Conservation (phyloP, 2,113 vertebrate species). For the Amphiprion ocellaris region DNA sequence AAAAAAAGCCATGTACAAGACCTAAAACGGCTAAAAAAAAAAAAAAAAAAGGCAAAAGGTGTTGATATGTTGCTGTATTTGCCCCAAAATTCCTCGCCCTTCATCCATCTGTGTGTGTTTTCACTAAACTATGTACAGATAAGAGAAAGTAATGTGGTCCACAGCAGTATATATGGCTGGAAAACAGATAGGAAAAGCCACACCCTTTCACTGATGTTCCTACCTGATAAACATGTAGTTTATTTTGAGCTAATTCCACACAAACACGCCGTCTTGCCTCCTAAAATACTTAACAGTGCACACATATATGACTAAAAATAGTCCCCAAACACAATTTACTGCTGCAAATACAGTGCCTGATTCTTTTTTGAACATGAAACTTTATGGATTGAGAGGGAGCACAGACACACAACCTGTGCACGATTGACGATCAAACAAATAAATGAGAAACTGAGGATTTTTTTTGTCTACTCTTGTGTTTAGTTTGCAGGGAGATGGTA, state of each 20-base stretch:
- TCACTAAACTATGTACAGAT: neutral
- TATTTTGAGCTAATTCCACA: conserved; percentile 18
- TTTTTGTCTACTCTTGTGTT: conserved; percentile 31
- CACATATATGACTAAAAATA: conserved; percentile 5
- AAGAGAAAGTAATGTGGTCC: conserved; percentile 8
- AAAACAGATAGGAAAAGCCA: neutral
- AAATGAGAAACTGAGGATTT: neutral
- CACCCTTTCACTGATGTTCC: neutral
- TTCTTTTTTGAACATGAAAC: neutral
- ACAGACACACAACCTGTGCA: no score
- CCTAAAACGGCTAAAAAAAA: neutral
- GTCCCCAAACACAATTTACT: neutral
- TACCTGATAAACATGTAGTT: conserved; percentile 2
- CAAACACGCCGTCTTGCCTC: neutral
- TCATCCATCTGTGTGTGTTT: neutral
- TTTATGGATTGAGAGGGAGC: neutral
- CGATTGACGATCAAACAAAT: no score
- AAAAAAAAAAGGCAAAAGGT: neutral
- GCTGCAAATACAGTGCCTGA: neutral
- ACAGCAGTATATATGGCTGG: neutral
- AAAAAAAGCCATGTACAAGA: neutral
- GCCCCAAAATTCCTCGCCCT: no score
- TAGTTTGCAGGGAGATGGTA: conserved; percentile 86
- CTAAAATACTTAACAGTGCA: conserved; percentile 6
- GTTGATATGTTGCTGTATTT: neutral